Evolutionary conservation across 2,888 invertebrate genomes (phyloP).

Genomic region (Orchesella flavescens): DNA sequence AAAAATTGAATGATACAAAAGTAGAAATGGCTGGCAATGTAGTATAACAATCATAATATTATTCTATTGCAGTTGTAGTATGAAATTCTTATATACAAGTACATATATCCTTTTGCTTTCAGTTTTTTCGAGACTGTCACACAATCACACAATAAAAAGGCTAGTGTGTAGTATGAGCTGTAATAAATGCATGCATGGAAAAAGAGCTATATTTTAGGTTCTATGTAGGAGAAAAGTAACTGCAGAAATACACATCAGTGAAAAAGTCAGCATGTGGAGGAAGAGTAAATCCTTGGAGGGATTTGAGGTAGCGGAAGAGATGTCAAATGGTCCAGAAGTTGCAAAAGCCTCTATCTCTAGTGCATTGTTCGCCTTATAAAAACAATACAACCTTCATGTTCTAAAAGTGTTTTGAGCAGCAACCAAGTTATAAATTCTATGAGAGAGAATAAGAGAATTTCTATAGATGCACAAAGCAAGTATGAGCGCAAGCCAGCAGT

Average conservation of each 20-base stretch:
- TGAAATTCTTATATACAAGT: no score
- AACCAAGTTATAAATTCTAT: conserved; percentile 11
- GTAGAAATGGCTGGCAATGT: neutral
- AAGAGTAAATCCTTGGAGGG: conserved; percentile 71
- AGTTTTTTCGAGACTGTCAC: conserved; percentile 19
- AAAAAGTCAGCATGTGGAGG: conserved; percentile 69
- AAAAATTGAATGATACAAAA: neutral
- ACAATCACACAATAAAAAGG: conserved; percentile 20
- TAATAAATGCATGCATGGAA: neutral
- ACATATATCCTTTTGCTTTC: neutral
- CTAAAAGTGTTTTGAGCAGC: neutral
- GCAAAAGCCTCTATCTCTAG: conserved; percentile 57
- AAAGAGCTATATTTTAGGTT: neutral
- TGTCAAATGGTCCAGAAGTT: conserved; percentile 72
- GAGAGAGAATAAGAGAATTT: conserved; percentile 11
- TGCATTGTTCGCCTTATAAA: conserved; percentile 30
- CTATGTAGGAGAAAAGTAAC: neutral
- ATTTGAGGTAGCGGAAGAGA: conserved; percentile 72
- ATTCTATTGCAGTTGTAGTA: no score
- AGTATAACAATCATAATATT: neutral
- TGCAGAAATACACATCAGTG: conserved; percentile 60
- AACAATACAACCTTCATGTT: conserved; percentile 5
- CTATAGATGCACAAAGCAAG: neutral
- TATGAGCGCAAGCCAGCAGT: neutral
- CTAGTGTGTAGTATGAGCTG: neutral